These are phyloP conservation scores for Chrysolina americana DNA, from an alignment of 2,888 invertebrate species.

Conservation along the genomic window DNA sequence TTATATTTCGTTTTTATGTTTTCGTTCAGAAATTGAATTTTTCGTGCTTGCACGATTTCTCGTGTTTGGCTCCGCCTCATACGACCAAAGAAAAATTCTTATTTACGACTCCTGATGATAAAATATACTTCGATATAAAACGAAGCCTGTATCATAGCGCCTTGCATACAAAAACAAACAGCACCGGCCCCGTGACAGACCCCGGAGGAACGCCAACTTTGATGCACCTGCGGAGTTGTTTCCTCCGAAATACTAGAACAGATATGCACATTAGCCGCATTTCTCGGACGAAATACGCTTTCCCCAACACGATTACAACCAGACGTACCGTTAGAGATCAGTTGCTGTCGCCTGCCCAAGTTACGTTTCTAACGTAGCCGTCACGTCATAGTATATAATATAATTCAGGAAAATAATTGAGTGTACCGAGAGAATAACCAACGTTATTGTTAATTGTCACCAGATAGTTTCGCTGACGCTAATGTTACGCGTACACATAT, in stretches of 20 bases:
- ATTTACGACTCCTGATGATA: no score
- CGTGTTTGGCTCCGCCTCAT: no score
- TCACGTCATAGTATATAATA: background rate
- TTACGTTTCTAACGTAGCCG: background rate
- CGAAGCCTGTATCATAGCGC: no score
- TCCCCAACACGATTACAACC: background rate
- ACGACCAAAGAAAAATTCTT: no score
- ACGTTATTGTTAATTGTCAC: background rate
- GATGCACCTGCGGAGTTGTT: background rate
- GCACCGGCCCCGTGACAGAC: background rate
- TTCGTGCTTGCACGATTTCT: no score
- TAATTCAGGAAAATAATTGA: background rate
- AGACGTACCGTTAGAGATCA: constrained; percentile 8
- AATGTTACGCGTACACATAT: background rate
- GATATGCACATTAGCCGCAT: constrained; percentile 1
- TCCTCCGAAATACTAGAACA: background rate
- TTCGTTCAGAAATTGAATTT: no score
- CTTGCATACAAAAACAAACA: no score
- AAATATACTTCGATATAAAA: no score
- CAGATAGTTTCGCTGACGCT: constrained; percentile 1
- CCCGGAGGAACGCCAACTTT: background rate
- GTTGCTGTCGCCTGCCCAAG: background rate
- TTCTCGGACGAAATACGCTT: background rate
- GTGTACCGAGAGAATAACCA: background rate
- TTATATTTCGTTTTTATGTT: no score